These are phyloP conservation scores for Esox masquinongy DNA, from an alignment of 2,797 vertebrate species.

Conservation along the genomic window DNA sequence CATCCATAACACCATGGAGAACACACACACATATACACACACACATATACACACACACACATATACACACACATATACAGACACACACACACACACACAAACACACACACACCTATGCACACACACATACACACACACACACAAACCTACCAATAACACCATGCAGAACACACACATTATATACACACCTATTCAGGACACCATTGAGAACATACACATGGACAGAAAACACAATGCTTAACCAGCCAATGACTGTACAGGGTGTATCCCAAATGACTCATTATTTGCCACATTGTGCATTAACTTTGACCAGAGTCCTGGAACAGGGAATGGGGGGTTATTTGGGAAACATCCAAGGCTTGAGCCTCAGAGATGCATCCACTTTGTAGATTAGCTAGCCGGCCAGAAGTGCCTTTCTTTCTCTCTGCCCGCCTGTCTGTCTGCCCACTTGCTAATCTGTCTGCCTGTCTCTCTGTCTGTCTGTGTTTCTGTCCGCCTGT, in stretches of 20 bases:
- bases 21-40: background rate
- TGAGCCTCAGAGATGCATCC: slow-evolving; percentile 24
- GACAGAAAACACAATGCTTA: background rate
- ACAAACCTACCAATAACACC: no score
- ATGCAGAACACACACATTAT: no score
- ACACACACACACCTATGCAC: no score
- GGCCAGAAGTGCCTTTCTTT: slow-evolving; percentile 20
- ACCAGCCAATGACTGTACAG: background rate
- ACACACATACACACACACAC: no score
- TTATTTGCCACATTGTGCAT: slow-evolving; percentile 10
- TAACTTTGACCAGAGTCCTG: no score
- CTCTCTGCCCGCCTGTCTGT: background rate
- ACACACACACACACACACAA: no score
- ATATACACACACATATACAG: no score
- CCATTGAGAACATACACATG: background rate
- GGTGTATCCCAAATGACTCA: background rate
- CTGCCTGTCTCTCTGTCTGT: no score
- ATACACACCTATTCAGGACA: no score
- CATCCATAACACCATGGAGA: background rate
- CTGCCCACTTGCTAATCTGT: no score
- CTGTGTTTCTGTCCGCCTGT: no score
- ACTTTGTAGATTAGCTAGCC: slow-evolving; percentile 32
- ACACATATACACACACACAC: background rate
- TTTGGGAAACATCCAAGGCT: slow-evolving; percentile 5
- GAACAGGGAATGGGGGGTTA: background rate